A percentile compares a stretch with the other conserved stretches of the same genome.
Evolutionary conservation across 2,113 vertebrate species (phyloP).

Genomic region (Perognathus longimembris): DNA sequence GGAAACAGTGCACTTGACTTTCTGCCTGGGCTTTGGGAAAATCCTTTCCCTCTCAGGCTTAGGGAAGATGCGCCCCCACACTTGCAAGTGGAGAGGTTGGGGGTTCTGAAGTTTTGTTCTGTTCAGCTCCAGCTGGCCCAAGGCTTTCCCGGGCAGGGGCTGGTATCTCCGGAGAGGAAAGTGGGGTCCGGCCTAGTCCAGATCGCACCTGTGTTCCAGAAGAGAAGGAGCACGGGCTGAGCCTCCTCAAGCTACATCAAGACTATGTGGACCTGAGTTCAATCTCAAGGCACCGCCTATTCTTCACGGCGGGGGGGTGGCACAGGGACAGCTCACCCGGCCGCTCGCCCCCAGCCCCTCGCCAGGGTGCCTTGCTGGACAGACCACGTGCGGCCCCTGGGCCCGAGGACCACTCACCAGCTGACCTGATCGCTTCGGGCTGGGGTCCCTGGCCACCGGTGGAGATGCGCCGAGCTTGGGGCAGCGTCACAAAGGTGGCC

Average conservation of each 20-base stretch:
- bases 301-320: not conserved
- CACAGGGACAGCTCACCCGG: fast-evolving
- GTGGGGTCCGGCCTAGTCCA: not conserved
- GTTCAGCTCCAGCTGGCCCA: not conserved
- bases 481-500: conserved; percentile 73
- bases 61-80: not conserved
- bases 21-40: not conserved
- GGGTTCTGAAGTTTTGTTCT: not conserved
- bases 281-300: not conserved
- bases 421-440: not conserved
- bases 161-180: too few relatives aligned
- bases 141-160: not conserved
- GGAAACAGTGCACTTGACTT: not conserved
- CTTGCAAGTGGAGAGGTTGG: too few relatives aligned
- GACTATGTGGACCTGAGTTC: not conserved
- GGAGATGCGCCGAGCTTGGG: not conserved
- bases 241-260: not conserved
- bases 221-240: not conserved
- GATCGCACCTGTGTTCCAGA: not conserved
- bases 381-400: fast-evolving
- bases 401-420: fast-evolving
- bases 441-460: not conserved
- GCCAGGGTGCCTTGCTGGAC: not conserved
- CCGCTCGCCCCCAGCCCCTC: not conserved
- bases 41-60: not conserved